Evolutionary conservation across 2,888 invertebrate species (phyloP), one percentile per base, ranked within the genome.

Genomic region (Lasioglossum vierecki): DNA sequence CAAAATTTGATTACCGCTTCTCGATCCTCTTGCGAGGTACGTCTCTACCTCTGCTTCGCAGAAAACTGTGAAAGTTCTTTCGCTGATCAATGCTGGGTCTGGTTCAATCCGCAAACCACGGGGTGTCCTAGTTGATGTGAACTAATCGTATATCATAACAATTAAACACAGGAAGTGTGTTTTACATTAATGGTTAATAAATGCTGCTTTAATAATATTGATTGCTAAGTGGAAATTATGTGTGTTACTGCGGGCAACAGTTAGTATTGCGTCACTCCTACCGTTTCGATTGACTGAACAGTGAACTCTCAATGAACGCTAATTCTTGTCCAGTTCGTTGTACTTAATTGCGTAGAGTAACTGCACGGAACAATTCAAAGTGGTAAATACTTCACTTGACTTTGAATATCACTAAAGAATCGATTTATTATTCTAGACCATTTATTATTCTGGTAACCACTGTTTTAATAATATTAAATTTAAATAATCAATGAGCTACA

Each of bases 271-370:
- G 35, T 68, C 41, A 30, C n/a, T 22, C 15, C 11, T 49, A 15
- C 22, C 41, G 26, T 68, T 35, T n/a, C 46, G 70, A 49, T 39
- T 26, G 53, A 70, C 13, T 39, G 70, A 41, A 11, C 41, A 15
- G 1, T 35, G 30, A 35, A 35, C 30, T 2, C 39, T 26, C 4
- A 77, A 77, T n/a, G 53, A 39, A 26, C 26, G 18, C 18, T n/a
- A 15, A n/a, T 70, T 39, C 26, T 35, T 4, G n/a, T 39, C 9
- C 26, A n/a, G 8, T 70, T 53, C 49, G 22, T 39, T 77, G 53
- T 41, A 39, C 35, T 77, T 66, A 49, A 77, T 53, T 39, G 68
- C n/a, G 39, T 39, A 11, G 66, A 70, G n/a, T 70, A 70, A 77
- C 70, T 70, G 68, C 5, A n/a, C n/a, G 68, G 39, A 53, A 70